Evolutionary conservation across 2,888 invertebrate species (phyloP).

Genomic region (Dynastes grantii): DNA sequence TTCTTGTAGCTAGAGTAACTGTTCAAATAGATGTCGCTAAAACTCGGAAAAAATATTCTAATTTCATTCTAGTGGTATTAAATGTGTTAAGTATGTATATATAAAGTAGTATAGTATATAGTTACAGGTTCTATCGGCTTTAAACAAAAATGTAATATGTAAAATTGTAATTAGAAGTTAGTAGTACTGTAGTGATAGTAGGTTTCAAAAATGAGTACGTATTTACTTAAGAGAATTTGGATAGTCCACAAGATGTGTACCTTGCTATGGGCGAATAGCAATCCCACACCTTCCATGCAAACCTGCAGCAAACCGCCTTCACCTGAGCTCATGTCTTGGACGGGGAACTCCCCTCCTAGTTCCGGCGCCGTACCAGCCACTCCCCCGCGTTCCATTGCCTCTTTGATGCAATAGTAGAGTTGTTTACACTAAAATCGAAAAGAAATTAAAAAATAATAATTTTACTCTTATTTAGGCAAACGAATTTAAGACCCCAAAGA

Average conservation of each 20-base stretch:
- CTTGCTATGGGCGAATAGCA: constrained; percentile 99
- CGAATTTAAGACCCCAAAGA: too few species aligned
- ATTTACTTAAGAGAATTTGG: constrained; percentile 33
- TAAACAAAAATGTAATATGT: background rate
- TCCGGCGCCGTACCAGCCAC: constrained; percentile 80
- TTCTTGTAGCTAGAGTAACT: constrained; percentile 29
- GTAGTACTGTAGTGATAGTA: background rate
- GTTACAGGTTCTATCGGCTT: constrained; percentile 9
- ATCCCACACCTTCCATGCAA: constrained; percentile 99
- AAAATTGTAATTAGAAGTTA: background rate
- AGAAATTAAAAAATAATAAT: background rate
- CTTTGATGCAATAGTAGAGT: constrained; percentile 98
- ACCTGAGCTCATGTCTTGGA: constrained; percentile 97
- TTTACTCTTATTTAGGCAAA: too few species aligned
- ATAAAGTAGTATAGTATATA: constrained; percentile 15
- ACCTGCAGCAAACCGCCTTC: constrained; percentile 98
- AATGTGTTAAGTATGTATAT: constrained; percentile 8
- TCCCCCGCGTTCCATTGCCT: constrained; percentile 96
- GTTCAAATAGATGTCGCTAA: background rate
- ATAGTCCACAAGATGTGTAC: constrained; percentile 73
- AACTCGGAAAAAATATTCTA: background rate
- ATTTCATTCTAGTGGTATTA: background rate
- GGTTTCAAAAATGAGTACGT: constrained; percentile 38
- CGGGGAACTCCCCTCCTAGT: constrained; percentile 97
- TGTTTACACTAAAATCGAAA: constrained; percentile 89